A percentile compares a stretch with the other conserved stretches of the same genome.
These are phyloP conservation scores for Pecten maximus DNA, from an alignment of 2,888 invertebrate genomes.

Conservation along the genomic window DNA sequence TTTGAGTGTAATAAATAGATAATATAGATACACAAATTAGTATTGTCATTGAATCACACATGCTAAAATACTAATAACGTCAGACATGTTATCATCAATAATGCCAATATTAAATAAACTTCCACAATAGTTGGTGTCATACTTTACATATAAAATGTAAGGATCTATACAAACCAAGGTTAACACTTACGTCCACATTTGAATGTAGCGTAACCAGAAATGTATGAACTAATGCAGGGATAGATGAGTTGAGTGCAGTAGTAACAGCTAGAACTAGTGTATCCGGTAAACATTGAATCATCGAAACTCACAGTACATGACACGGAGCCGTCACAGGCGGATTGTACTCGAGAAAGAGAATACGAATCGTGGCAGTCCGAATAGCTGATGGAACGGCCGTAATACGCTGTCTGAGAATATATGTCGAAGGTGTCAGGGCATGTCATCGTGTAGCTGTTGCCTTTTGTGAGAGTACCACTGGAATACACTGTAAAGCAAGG, in stretches of 20 bases:
- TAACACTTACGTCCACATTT: slow-evolving; percentile 14
- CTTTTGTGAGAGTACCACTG: background rate
- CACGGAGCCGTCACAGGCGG: background rate
- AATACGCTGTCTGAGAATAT: background rate
- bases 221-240: background rate
- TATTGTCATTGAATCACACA: too few relatives aligned
- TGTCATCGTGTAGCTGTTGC: background rate
- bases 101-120: too few relatives aligned
- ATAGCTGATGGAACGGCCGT: background rate
- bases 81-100: too few relatives aligned
- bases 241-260: background rate
- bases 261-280: background rate
- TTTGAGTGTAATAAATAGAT: too few relatives aligned
- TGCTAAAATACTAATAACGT: too few relatives aligned
- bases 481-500: background rate
- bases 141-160: too few relatives aligned
- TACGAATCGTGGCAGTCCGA: background rate
- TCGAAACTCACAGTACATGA: background rate
- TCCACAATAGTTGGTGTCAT: too few relatives aligned
- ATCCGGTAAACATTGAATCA: background rate
- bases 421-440: background rate
- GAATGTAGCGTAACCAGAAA: background rate
- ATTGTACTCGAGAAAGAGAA: background rate
- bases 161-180: too few relatives aligned
- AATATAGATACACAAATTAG: too few relatives aligned